Percentiles rank a stretch among this genome's conserved stretches.
These are phyloP conservation scores for Taurulus bubalis DNA, from an alignment of 2,113 vertebrate genomes.

Conservation along the genomic window DNA sequence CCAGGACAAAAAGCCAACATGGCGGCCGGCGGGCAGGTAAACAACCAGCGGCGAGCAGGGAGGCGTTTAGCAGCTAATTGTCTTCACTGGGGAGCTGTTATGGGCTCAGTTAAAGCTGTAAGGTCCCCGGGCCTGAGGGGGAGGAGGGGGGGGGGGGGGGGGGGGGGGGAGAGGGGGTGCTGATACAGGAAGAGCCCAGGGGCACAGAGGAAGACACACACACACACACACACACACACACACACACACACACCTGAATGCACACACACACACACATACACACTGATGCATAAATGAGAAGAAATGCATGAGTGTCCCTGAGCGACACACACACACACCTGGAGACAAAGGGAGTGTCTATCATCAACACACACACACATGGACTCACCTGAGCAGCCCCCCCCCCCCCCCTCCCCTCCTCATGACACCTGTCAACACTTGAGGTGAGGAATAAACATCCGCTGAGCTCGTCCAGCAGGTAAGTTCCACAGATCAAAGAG, in stretches of 20 bases:
- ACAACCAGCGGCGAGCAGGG: slow-evolving; percentile 78
- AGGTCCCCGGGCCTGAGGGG: slow-evolving; percentile 66
- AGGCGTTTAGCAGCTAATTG: slow-evolving; percentile 81
- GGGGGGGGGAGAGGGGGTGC: slow-evolving; percentile 52
- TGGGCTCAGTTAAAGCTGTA: slow-evolving; percentile 71
- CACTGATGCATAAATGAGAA: slow-evolving; percentile 48
- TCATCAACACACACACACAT: slow-evolving; percentile 50
- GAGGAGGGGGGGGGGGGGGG: slow-evolving; percentile 19
- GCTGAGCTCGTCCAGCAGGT: slow-evolving; percentile 76
- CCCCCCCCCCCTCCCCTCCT: neutral
- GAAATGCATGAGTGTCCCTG: slow-evolving; percentile 64
- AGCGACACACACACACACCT: slow-evolving; percentile 66
- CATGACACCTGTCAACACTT: slow-evolving; percentile 80
- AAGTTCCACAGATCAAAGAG: slow-evolving; percentile 69
- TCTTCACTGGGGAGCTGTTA: slow-evolving; percentile 77
- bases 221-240: slow-evolving; percentile 31
- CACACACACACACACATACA: slow-evolving; percentile 16
- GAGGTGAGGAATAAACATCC: slow-evolving; percentile 78
- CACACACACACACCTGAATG: slow-evolving; percentile 24
- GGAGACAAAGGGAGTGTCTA: slow-evolving; percentile 78
- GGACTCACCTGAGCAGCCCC: slow-evolving; percentile 38
- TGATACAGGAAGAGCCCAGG: slow-evolving; percentile 84
- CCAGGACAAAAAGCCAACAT: slow-evolving; percentile 56
- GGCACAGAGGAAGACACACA: slow-evolving; percentile 55
- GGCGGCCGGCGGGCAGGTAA: slow-evolving; percentile 49